Conservation (phyloP, 2,113 vertebrate genomes). For the Picathartes gymnocephalus region DNA sequence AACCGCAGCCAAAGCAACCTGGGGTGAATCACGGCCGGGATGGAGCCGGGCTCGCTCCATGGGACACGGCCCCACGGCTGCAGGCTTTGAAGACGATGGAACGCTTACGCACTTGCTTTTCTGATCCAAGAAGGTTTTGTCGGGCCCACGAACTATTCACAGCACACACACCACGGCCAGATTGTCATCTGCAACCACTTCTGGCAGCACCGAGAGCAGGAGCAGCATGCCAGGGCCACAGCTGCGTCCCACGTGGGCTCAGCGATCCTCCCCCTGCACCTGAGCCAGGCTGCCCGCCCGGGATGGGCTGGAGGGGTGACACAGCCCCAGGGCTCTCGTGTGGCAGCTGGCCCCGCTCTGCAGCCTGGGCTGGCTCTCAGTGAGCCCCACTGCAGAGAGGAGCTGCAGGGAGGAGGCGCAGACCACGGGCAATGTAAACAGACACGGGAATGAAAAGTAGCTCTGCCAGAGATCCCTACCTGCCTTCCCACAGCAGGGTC, state of each 20-base stretch:
- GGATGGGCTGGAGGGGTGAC: background rate
- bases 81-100: background rate
- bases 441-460: background rate
- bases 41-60: background rate
- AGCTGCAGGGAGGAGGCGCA: background rate
- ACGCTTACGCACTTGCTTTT: background rate
- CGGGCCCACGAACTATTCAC: background rate
- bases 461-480: background rate
- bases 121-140: background rate
- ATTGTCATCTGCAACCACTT: constrained; percentile 33
- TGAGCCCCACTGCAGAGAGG: rapidly evolving
- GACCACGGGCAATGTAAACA: rapidly evolving
- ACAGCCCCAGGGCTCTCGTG: background rate
- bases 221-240: background rate
- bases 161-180: background rate
- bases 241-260: background rate
- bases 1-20: constrained; percentile 13
- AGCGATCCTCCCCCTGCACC: background rate
- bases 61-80: rapidly evolving
- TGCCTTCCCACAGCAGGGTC: rapidly evolving
- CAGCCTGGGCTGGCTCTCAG: rapidly evolving
- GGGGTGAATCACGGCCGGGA: background rate
- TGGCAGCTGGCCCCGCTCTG: background rate
- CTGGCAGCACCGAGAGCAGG: background rate
- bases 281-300: background rate